Evolutionary conservation across 2,888 invertebrate genomes (phyloP), one percentile per base, ranked within the genome.

Genomic region (Antheraea assamensis): DNA sequence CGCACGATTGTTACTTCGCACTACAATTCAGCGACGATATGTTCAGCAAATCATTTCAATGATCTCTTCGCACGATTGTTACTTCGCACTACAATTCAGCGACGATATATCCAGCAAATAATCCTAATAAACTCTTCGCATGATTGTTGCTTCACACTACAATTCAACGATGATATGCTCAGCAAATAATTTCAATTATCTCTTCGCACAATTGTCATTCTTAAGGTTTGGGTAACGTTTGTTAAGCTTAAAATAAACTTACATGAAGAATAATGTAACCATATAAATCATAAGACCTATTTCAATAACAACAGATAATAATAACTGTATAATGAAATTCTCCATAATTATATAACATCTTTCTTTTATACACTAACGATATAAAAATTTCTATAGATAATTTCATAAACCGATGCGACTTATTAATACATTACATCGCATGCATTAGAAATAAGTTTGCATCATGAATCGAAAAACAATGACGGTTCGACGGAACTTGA

Each of bases 401-500:
- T 55, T 10, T 55, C 8, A 15, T 61, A 27, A 58, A 24, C 13
- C 10, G 10, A 58, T n/a, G 58, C n/a, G 3, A 61, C 61, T 27
- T 61, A 21, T 17, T 27, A 17, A 30, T 61, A 61, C 61, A 27
- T 17, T 5, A 27, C 19, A 30, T 27, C 27, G 17, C 27, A 17
- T 5, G 61, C 61, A 58, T 71, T 71, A 58, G 15, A 52, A 61
- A 31, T 61, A 58, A 35, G 58, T 71, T 55, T 58, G 58, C 42
- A 55, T 24, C 52, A 19, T 71, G 27, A 71, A 55, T 78, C 74
- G 76, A 74, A 77, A 77, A 76, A 73, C 77, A 77, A 78, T 77
- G 74, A 77, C 76, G 75, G n/a, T 68, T 35, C 68, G 68, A 68
- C 74, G 76, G 75, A 78, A 74, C 75, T 75, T 79, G 79, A 82